phyloP scores from a whole-genome alignment of 2,113 vertebrate genomes.

The Scortum barcoo region DNA sequence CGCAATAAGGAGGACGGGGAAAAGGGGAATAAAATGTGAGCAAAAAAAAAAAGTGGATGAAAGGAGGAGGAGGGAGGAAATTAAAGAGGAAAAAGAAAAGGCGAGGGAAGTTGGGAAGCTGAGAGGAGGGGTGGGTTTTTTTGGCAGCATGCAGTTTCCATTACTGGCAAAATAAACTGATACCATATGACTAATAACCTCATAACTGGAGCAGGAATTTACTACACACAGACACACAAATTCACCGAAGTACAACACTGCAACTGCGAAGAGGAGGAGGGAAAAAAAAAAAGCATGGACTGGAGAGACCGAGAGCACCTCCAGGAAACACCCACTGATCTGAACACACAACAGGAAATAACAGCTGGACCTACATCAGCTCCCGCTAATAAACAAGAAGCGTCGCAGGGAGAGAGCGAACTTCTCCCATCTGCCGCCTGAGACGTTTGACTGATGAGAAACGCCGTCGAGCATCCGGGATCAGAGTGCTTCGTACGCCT shows the following conservation, averaged over 20 bases:
- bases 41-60: neutral
- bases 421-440: neutral
- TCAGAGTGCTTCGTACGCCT: no score
- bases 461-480: no score
- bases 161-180: constrained; percentile 77
- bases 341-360: constrained; percentile 45
- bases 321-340: constrained; percentile 51
- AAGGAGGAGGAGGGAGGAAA: constrained; percentile 14
- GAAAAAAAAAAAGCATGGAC: neutral
- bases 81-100: neutral
- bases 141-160: constrained; percentile 67
- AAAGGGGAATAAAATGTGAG: constrained; percentile 1
- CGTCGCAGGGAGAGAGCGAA: neutral
- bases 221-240: constrained; percentile 32
- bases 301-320: neutral
- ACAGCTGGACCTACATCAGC: constrained; percentile 27
- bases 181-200: constrained; percentile 75
- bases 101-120: constrained; percentile 7
- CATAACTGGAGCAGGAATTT: constrained; percentile 65
- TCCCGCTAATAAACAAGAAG: constrained; percentile 1
- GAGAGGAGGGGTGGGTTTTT: constrained; percentile 37
- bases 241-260: neutral
- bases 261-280: neutral
- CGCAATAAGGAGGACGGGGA: neutral
- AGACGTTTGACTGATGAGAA: neutral